Evolutionary conservation across 2,888 invertebrate genomes (phyloP).

Genomic region (Epistrophella euchroma): DNA sequence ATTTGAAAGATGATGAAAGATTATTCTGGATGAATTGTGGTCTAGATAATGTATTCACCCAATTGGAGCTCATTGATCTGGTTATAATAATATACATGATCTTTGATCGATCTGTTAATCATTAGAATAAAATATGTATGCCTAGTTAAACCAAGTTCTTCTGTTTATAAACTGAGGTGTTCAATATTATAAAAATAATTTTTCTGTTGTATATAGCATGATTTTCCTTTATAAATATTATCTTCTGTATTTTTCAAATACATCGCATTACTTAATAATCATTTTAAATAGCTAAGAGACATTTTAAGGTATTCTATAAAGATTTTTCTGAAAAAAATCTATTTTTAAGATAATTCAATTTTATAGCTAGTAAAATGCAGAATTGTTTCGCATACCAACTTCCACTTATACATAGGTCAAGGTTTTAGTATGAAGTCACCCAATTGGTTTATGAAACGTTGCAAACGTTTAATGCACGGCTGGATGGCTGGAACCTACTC

Average conservation of each 20-base stretch:
- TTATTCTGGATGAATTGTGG: constrained; percentile 31
- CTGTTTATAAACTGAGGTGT: not conserved
- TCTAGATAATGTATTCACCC: constrained; percentile 53
- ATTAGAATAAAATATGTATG: not conserved
- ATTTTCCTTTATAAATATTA: not conserved
- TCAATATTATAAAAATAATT: not conserved
- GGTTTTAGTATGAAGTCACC: too few species aligned
- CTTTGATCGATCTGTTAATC: not conserved
- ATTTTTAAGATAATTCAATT: too few species aligned
- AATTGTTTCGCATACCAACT: too few species aligned
- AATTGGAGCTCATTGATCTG: constrained; percentile 66
- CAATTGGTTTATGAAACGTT: too few species aligned
- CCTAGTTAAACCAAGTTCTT: not conserved
- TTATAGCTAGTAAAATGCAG: too few species aligned
- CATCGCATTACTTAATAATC: too few species aligned
- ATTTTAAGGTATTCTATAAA: not conserved
- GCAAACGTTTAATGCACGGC: too few species aligned
- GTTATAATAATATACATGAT: constrained; percentile 29
- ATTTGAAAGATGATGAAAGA: not conserved
- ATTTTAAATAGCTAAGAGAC: too few species aligned
- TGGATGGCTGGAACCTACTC: too few species aligned
- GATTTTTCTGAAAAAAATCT: too few species aligned
- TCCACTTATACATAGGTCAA: too few species aligned
- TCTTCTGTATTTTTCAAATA: too few species aligned
- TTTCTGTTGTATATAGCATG: not conserved